These are phyloP conservation scores for Luscinia megarhynchos DNA, from an alignment of 2,797 vertebrate species.

Conservation along the genomic window DNA sequence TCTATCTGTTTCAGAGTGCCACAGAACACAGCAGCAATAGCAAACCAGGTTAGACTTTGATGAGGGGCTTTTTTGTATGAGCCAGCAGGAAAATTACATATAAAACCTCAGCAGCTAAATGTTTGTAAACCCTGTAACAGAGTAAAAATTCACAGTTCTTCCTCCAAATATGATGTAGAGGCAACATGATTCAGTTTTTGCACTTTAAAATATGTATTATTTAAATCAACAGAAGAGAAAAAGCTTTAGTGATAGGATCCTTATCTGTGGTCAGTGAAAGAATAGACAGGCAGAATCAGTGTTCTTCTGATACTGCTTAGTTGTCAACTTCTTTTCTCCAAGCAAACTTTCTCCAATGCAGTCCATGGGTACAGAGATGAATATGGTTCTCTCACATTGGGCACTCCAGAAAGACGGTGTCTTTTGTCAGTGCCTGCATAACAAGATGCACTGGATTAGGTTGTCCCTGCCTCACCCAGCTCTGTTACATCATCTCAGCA, in stretches of 20 bases:
- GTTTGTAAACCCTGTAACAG: not conserved
- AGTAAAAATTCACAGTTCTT: not conserved
- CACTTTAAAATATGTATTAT: not conserved
- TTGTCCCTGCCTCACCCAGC: not conserved
- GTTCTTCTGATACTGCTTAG: not conserved
- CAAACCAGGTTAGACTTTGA: not conserved
- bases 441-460: not conserved
- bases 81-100: not conserved
- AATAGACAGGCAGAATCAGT: not conserved
- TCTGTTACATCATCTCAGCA: not conserved
- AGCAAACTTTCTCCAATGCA: accelerated
- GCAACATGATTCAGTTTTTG: not conserved
- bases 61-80: not conserved
- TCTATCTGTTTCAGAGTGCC: not conserved
- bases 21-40: not conserved
- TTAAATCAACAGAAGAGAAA: not conserved
- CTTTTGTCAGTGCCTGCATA: not conserved
- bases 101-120: not conserved
- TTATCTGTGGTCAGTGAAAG: not conserved
- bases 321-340: not conserved
- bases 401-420: not conserved
- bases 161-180: not conserved
- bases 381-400: not conserved
- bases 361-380: not conserved
- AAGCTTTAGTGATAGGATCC: not conserved